Evolutionary conservation across 2,113 vertebrate genomes (phyloP).

Genomic region (human): DNA sequence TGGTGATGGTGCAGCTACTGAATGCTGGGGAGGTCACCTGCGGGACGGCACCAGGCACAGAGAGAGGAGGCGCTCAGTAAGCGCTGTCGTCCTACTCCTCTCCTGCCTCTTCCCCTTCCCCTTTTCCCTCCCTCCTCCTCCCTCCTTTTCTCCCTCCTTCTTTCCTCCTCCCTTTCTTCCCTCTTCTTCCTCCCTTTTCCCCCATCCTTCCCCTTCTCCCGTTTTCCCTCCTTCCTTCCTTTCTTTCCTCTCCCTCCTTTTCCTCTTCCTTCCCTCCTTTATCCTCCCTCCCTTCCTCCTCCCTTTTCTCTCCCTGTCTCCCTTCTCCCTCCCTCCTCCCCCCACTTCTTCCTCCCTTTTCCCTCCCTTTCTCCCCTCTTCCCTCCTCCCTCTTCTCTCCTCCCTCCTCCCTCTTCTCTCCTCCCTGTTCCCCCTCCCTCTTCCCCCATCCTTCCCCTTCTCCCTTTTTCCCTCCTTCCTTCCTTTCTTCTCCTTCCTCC

Average conservation of each 20-base stretch:
- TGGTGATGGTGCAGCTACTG: fast-evolving
- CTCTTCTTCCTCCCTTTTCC: no score
- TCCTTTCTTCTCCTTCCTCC: not conserved
- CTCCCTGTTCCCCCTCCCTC: not conserved
- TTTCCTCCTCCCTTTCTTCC: no score
- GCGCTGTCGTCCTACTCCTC: fast-evolving
- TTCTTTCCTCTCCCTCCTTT: not conserved
- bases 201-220: not conserved
- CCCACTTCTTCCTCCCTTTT: no score
- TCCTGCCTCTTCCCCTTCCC: fast-evolving
- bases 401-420: not conserved
- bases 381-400: not conserved
- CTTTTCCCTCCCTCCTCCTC: not conserved
- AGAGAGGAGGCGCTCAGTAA: not conserved
- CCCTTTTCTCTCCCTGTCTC: fast-evolving
- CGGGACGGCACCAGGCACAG: not conserved
- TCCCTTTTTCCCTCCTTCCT: not conserved
- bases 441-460: no score
- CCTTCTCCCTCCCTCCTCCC: fast-evolving
- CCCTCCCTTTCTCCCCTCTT: no score
- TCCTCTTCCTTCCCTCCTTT: no score
- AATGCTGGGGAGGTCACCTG: no score
- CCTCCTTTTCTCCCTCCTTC: not conserved
- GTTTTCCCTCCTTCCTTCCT: not conserved
- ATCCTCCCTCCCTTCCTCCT: fast-evolving